Evolutionary conservation across 2,888 invertebrate genomes (phyloP).

Genomic region (Parasteatoda lunata): DNA sequence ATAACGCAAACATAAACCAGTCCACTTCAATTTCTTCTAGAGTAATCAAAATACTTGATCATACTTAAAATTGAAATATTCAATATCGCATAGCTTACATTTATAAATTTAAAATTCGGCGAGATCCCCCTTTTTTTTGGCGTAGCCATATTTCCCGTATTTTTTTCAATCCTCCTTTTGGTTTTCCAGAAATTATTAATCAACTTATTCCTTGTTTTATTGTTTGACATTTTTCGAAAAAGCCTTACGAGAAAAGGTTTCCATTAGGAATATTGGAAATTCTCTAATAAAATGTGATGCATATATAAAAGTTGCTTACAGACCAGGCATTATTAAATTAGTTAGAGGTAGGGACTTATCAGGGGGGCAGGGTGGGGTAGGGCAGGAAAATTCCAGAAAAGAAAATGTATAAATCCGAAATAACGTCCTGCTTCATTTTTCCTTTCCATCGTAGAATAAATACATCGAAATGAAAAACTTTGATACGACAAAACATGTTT

Average conservation of each 20-base stretch:
- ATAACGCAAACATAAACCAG: no score
- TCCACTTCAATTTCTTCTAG: no score
- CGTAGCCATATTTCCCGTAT: neutral
- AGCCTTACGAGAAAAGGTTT: slow-evolving; percentile 13
- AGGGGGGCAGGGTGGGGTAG: neutral
- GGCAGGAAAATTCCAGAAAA: neutral
- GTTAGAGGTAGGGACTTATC: slow-evolving; percentile 8
- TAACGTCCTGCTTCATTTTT: slow-evolving; percentile 30
- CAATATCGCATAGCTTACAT: neutral
- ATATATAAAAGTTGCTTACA: slow-evolving; percentile 9
- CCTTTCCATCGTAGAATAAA: slow-evolving; percentile 30
- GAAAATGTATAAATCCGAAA: slow-evolving; percentile 20
- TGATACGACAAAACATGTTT: slow-evolving; percentile 63
- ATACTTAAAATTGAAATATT: slow-evolving; percentile 2
- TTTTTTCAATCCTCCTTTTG: neutral
- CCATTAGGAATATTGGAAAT: slow-evolving; percentile 55
- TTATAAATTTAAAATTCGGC: neutral
- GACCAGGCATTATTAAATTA: slow-evolving; percentile 52
- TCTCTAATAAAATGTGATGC: slow-evolving; percentile 44
- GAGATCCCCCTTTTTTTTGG: no score
- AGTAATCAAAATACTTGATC: neutral
- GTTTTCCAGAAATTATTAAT: slow-evolving; percentile 18
- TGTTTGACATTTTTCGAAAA: slow-evolving; percentile 24
- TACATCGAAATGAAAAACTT: slow-evolving; percentile 54
- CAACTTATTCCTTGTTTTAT: slow-evolving; percentile 23